Conservation (phyloP, 2,888 invertebrate species). For the Hydrotaea diabolus region DNA sequence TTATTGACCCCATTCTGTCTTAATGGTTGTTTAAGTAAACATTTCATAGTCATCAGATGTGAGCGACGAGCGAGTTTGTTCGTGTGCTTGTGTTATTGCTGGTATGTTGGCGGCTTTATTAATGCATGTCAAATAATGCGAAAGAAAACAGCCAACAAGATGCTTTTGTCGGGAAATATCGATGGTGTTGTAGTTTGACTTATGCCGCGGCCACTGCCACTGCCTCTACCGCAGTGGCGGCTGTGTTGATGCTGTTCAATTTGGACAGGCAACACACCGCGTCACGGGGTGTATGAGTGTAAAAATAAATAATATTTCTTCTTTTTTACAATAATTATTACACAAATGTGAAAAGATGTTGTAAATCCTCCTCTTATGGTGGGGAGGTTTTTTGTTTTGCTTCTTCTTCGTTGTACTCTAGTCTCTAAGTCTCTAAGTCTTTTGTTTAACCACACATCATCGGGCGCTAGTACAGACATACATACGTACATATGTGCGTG, state of each 20-base stretch:
- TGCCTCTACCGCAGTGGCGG: not conserved
- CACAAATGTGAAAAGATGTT: constrained; percentile 24
- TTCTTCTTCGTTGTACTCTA: not conserved
- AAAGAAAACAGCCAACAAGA: constrained; percentile 56
- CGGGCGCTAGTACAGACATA: no score
- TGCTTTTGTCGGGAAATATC: constrained; percentile 65
- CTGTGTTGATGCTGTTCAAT: not conserved
- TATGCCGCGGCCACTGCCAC: not conserved
- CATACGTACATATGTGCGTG: no score
- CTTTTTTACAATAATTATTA: constrained; percentile 27
- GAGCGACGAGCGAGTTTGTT: not conserved
- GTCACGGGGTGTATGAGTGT: constrained; percentile 35
- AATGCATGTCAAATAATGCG: constrained; percentile 65
- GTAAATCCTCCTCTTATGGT: constrained; percentile 16
- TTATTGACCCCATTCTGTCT: constrained; percentile 67
- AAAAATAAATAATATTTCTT: constrained; percentile 38
- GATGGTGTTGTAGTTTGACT: constrained; percentile 53
- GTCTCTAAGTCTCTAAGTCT: constrained; percentile 39
- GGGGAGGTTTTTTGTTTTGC: not conserved
- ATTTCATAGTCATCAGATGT: constrained; percentile 57
- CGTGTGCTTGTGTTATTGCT: constrained; percentile 45
- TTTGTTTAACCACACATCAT: constrained; percentile 29
- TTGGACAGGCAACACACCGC: constrained; percentile 10
- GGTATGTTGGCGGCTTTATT: constrained; percentile 68
- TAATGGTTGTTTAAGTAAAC: constrained; percentile 54